phyloP scores from a whole-genome alignment of 2,113 vertebrate genomes.

The Lepisosteus osseus region DNA sequence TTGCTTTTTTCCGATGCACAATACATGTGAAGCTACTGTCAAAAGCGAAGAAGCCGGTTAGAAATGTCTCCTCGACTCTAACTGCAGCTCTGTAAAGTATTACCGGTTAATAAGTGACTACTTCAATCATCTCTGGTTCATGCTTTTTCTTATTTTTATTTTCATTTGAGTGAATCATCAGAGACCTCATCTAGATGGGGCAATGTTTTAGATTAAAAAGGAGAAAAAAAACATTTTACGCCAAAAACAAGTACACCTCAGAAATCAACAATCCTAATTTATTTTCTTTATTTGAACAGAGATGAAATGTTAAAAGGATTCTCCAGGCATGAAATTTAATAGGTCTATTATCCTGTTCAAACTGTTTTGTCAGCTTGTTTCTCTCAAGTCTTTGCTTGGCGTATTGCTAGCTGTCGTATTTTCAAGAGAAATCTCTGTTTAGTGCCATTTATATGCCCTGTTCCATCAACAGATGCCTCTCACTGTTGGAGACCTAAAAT shows the following conservation, averaged over 20 bases:
- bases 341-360: conserved; percentile 12
- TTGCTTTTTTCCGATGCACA: no score
- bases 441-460: no score
- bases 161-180: not conserved
- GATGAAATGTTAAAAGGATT: conserved; percentile 2
- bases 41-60: no score
- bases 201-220: not conserved
- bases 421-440: no score
- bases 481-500: no score
- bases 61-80: no score
- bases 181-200: not conserved
- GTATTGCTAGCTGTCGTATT: no score
- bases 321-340: conserved; percentile 14
- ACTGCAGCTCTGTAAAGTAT: no score
- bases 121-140: not conserved
- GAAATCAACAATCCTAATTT: conserved; percentile 4
- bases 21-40: no score
- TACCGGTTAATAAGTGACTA: no score
- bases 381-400: not conserved
- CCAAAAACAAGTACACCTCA: not conserved
- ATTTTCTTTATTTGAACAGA: not conserved
- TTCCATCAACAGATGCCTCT: no score
- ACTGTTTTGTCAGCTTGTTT: not conserved
- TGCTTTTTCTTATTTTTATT: not conserved
- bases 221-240: not conserved